Evolutionary conservation across 1,140 invertebrate species (phyloP), one percentile per base, ranked within the genome.

Genomic region (Octopus sinensis): DNA sequence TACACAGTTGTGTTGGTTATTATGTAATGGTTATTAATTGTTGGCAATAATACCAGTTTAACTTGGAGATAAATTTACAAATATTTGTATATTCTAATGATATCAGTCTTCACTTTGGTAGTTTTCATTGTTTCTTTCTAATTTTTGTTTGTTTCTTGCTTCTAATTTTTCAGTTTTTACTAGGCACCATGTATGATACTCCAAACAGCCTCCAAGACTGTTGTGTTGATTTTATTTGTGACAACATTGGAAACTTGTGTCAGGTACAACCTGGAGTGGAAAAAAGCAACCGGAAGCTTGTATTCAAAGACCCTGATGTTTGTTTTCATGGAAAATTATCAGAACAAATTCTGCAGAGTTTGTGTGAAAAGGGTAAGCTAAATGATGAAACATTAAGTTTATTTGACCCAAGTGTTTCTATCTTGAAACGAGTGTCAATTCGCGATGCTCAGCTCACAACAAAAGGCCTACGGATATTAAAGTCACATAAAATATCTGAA

Each of bases 211-310:
- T 95, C 68, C 93, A 94, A 87, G 93, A 94, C 81, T 91, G 92
- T 83, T 95, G 94, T 88, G 91, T 95, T 10, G 93, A 94, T 83
- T 93, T 92, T 86, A 94, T 95, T 81, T 94, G 94, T 88, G 93
- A 94, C 83, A 94, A 95, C 89, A 91, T 95, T 71, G 88, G 92
- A 78, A 91, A 91, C 43, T 88, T 94, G n/a, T 94, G 93, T 87
- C 91, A 93, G 81, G 84, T 86, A 4, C 86, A 86, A 76, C 81
- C 81, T 23, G 80, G 82, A 71, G 79, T 83, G 43, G 84, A 86
- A 30, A 77, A 80, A 52, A 77, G 84, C 7, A 85, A 88, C n/a
- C 84, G 82, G 5, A 92, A 92, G 84, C 91, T 93, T 80, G 91
- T 91, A 81, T 94, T 94, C 87, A 93, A 92, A 86, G 92, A 94